Base-by-base conservation (phyloP, 2,888 invertebrate species). In the Alviniconcha strummeri region DNA sequence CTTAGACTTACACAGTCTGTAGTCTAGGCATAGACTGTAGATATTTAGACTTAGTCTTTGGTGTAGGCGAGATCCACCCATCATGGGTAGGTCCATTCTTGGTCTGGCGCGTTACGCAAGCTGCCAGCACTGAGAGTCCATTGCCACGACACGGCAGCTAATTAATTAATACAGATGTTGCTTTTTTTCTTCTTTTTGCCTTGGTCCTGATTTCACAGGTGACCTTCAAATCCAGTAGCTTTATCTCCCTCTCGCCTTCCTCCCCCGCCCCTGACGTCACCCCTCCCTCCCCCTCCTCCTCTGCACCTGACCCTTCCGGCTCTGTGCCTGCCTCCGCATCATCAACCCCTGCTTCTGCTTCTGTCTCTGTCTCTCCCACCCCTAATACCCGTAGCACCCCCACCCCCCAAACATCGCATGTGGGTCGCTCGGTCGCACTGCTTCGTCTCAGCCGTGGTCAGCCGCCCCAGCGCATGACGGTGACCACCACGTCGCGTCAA, bases 401-500 rank as follows among this genome's bases (percentile, higher is more conserved):
- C 17, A 36, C 2, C 17, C 64, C 79, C 67, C 64, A 1, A 6
- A 36, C 11, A 6, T 15, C 79, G 64, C 78, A 64, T 4, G 69
- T n/a, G 19, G 82, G 82, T 15, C 82, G 36, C 69, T 82, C 82
- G 8, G 55, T 82, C 64, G 82, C 82, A 0, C 64, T 82, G 55
- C 82, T 82, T 19, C 82, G 82, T 36, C 82, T 82, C 56, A 82
- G 82, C 77, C 82, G 82, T 3, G 82, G 82, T 55, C 77, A 77
- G 77, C 67, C 76, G 19, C 17, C 64, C 19, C 15, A 52, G 15
- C n/a, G 6, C 19, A 57, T 5, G n/a, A 4, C 15, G 4, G 57
- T 55, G 8, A 19, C n/a, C 72, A 15, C 55, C 17, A n/a, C 78
- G 52, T 11, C 52, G 15, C 64, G 52, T 52, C 15, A 52, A 64